phyloP scores from a whole-genome alignment of 2,797 vertebrate genomes.

The Botia kubotai region DNA sequence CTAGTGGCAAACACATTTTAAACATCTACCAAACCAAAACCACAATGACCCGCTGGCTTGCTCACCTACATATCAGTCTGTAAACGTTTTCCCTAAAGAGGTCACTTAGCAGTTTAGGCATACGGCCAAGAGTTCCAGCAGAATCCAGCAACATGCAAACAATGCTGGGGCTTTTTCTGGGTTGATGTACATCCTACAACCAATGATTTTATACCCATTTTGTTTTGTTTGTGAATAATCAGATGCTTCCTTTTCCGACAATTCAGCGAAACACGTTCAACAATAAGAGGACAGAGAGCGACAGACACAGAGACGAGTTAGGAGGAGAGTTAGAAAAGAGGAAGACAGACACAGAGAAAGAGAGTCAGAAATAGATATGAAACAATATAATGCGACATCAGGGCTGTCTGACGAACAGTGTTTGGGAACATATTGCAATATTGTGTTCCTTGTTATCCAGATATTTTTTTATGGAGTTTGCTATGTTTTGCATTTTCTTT shows the following conservation, averaged over 20 bases:
- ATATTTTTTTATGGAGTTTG: no score
- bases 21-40: conserved; percentile 13
- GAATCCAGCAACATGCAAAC: conserved; percentile 29
- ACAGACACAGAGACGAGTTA: conserved; percentile 21
- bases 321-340: conserved; percentile 11
- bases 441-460: no score
- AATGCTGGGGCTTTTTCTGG: conserved; percentile 35
- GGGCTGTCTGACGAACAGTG: neutral
- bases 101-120: conserved; percentile 7
- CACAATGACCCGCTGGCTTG: conserved; percentile 10
- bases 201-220: conserved; percentile 42
- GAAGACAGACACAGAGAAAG: conserved; percentile 27
- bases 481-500: no score
- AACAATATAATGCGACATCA: no score
- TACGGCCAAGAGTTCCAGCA: conserved; percentile 5
- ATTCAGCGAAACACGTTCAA: conserved; percentile 35
- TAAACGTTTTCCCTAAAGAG: conserved; percentile 9
- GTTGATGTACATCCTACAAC: conserved; percentile 42
- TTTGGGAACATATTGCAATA: no score
- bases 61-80: neutral
- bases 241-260: conserved; percentile 46
- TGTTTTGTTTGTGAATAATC: conserved; percentile 54
- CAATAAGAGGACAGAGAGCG: conserved; percentile 43
- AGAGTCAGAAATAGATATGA: neutral
- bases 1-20: neutral